phyloP scores from a whole-genome alignment of 2,888 invertebrate genomes.

The Scaptomyza reducta region DNA sequence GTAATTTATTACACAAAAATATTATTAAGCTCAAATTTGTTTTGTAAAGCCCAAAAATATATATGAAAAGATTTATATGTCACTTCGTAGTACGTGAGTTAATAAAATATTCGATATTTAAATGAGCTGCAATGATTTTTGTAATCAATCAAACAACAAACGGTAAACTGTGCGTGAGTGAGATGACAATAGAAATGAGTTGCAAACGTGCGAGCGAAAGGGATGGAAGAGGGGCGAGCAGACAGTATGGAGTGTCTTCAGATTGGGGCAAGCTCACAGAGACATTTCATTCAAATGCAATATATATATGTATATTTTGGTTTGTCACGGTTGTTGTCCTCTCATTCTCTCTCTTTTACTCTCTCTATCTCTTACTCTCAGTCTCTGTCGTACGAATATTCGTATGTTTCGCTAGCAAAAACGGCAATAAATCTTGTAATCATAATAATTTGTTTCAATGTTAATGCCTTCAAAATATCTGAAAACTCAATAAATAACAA shows the following conservation, averaged over 20 bases:
- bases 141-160: conserved; percentile 62
- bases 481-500: conserved; percentile 83
- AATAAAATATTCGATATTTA: conserved; percentile 21
- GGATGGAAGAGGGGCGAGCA: background rate
- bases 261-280: conserved; percentile 20
- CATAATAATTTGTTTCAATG: conserved; percentile 84
- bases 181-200: conserved; percentile 31
- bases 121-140: conserved; percentile 40
- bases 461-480: conserved; percentile 83
- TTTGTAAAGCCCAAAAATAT: background rate
- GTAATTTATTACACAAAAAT: background rate
- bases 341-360: background rate
- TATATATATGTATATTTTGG: conserved; percentile 39
- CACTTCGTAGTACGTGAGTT: conserved; percentile 34
- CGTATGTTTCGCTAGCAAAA: conserved; percentile 66
- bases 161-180: conserved; percentile 55
- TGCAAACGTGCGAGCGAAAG: background rate
- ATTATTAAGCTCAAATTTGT: background rate
- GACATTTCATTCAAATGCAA: conserved; percentile 63
- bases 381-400: conserved; percentile 59
- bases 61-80: conserved; percentile 9
- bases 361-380: conserved; percentile 6
- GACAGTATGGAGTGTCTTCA: conserved; percentile 13
- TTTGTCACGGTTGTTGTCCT: conserved; percentile 32
- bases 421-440: conserved; percentile 82